Evolutionary conservation across 1,140 invertebrate genomes (phyloP).

Genomic region (Acromyrmex echinatior): DNA sequence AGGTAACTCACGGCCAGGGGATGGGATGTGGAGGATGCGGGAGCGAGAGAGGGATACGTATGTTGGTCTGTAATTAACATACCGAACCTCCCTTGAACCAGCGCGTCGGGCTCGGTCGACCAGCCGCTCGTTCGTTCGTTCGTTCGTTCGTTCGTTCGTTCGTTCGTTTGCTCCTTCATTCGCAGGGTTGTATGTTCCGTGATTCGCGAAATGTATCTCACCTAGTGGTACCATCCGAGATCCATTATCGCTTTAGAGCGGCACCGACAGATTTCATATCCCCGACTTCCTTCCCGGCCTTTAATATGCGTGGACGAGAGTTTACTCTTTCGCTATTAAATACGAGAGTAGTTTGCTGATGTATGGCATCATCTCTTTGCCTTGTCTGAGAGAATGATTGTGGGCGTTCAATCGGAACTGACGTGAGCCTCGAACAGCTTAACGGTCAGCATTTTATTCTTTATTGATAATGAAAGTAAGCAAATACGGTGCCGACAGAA

Average conservation of each 20-base stretch:
- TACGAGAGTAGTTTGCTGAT: slow-evolving; percentile 29
- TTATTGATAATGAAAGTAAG: slow-evolving; percentile 45
- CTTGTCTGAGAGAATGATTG: slow-evolving; percentile 25
- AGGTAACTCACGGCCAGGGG: slow-evolving; percentile 71
- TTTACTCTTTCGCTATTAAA: slow-evolving; percentile 50
- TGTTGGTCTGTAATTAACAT: slow-evolving; percentile 86
- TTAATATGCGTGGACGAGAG: slow-evolving; percentile 40
- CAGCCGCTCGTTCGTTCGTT: slow-evolving; percentile 72
- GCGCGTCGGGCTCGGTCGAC: slow-evolving; percentile 68
- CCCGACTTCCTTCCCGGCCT: neutral
- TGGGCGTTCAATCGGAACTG: slow-evolving; percentile 45
- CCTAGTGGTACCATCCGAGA: slow-evolving; percentile 33
- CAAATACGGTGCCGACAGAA: neutral
- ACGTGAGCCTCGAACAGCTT: slow-evolving; percentile 17
- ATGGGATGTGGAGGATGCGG: slow-evolving; percentile 51
- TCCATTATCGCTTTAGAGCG: slow-evolving; percentile 60
- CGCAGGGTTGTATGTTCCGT: slow-evolving; percentile 34
- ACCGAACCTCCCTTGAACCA: slow-evolving; percentile 81
- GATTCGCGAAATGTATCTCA: slow-evolving; percentile 64
- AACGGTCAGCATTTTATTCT: slow-evolving; percentile 23
- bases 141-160: slow-evolving; percentile 68
- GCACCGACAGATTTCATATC: slow-evolving; percentile 42
- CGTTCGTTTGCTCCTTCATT: slow-evolving; percentile 71
- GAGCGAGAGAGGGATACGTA: slow-evolving; percentile 72
- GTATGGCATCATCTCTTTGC: slow-evolving; percentile 43